Evolutionary conservation across 2,113 vertebrate species (phyloP), one percentile per base, ranked within the genome.

Genomic region (Nicator chloris): DNA sequence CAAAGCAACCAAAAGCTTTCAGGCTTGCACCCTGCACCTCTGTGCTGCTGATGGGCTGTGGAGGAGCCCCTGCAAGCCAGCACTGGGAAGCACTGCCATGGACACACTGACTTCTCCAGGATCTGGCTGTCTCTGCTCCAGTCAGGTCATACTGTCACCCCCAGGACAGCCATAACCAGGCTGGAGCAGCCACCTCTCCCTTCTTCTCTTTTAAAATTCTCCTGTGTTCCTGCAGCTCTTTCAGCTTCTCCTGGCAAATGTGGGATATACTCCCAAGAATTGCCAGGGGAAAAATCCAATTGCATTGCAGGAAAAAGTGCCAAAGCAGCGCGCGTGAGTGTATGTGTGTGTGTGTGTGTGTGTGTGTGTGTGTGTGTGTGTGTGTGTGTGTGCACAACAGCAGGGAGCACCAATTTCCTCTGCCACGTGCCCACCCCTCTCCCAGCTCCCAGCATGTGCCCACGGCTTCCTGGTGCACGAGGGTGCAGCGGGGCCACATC

Each of bases 41-140:
- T 0, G 1, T 6, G 12, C 51, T 68, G 47, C 73, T 3, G 2
- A 8, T 0, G 9, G 60, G 45, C 54, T 21, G 9, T 8, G 2
- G 6, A 57, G 65, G 33, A 79, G 70, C 22, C 50, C 60, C 13
- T 73, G 50, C 35, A 24, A 53, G 47, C 19, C 91, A 76, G 83
- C 23, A 15, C 27, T 4, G 2, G 51, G 19, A 79, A 51, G 19
- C 42, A 8, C 45, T 4, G 10, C 84, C 1, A 3, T 0, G 7
- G 60, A 51, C 75, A 69, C 26, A 68, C 71, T 82, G 63, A 15
- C 60, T 49, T 9, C 37, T 40, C 72, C 7, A 4, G 64, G 24
- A 54, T 45, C 49, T 56, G 63, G 13, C 51, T 66, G 31, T 31
- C 64, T 56, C 63, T 0, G 1, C 87, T 80, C 57, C 50, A 54